These are phyloP conservation scores for Regulus satrapa DNA, from an alignment of 2,113 vertebrate species.

Conservation along the genomic window DNA sequence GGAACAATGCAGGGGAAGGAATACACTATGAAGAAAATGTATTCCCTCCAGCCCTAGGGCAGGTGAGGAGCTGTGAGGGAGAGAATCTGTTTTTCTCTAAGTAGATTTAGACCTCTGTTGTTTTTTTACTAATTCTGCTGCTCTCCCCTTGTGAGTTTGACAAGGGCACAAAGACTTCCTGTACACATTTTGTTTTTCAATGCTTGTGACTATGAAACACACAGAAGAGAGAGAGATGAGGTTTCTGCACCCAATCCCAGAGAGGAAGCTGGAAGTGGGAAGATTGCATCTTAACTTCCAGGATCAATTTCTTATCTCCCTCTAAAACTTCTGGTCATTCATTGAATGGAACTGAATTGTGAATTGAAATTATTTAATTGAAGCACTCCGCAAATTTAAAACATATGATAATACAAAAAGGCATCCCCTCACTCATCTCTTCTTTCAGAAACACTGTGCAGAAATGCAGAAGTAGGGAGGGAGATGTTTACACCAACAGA, in stretches of 20 bases:
- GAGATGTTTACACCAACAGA: not conserved
- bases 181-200: not conserved
- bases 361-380: not conserved
- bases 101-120: not conserved
- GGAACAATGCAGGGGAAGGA: not conserved
- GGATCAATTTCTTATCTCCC: not conserved
- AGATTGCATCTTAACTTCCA: not conserved
- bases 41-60: not conserved
- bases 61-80: not conserved
- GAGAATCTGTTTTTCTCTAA: not conserved
- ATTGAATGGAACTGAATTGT: too few relatives aligned
- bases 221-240: not conserved
- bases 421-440: not conserved
- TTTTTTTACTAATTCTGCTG: not conserved
- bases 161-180: not conserved
- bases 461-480: not conserved
- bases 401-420: not conserved
- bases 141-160: not conserved
- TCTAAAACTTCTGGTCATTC: not conserved
- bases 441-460: not conserved
- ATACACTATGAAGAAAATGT: not conserved
- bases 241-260: not conserved
- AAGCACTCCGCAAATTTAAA: not conserved
- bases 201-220: not conserved
- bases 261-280: not conserved